A percentile compares a stretch with the other conserved stretches of the same genome.
phyloP scores from a whole-genome alignment of 2,888 invertebrate species.

The Agapostemon virescens region DNA sequence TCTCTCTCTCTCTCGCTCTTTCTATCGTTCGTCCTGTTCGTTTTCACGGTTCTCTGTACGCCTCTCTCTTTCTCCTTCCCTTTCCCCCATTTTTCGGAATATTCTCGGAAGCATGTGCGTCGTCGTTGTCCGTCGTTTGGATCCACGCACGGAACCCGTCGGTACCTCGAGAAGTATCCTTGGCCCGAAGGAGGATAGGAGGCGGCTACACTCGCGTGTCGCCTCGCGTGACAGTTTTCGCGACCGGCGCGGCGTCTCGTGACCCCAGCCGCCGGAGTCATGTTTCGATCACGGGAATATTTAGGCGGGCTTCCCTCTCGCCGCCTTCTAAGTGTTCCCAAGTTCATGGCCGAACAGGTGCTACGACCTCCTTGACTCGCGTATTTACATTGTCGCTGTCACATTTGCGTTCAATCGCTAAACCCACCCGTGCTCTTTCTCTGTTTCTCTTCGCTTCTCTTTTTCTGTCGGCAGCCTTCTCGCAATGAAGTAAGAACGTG shows the following conservation, averaged over 20 bases:
- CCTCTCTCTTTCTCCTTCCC: not conserved
- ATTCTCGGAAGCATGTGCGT: not conserved
- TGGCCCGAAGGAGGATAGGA: not conserved
- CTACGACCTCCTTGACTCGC: not conserved
- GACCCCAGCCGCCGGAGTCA: slow-evolving; percentile 23
- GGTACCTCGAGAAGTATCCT: not conserved
- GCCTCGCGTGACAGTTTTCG: slow-evolving; percentile 49
- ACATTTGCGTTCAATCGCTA: not conserved
- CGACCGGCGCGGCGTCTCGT: slow-evolving; percentile 47
- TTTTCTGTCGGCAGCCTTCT: too few species aligned
- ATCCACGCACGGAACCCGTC: not conserved
- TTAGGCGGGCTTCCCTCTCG: slow-evolving; percentile 46
- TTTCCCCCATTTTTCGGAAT: not conserved
- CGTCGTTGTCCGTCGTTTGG: too few species aligned
- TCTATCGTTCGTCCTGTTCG: not conserved
- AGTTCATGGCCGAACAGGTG: slow-evolving; percentile 46
- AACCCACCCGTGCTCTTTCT: not conserved
- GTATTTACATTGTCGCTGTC: slow-evolving; percentile 7
- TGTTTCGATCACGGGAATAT: slow-evolving; percentile 57
- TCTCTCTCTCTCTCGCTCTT: not conserved
- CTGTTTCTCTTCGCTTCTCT: too few species aligned
- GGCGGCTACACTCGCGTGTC: not conserved
- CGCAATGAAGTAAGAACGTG: too few species aligned
- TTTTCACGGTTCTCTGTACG: not conserved
- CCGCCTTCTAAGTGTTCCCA: slow-evolving; percentile 14